Conservation (phyloP, 2,113 vertebrate species). For the Myiagra hebetior region DNA sequence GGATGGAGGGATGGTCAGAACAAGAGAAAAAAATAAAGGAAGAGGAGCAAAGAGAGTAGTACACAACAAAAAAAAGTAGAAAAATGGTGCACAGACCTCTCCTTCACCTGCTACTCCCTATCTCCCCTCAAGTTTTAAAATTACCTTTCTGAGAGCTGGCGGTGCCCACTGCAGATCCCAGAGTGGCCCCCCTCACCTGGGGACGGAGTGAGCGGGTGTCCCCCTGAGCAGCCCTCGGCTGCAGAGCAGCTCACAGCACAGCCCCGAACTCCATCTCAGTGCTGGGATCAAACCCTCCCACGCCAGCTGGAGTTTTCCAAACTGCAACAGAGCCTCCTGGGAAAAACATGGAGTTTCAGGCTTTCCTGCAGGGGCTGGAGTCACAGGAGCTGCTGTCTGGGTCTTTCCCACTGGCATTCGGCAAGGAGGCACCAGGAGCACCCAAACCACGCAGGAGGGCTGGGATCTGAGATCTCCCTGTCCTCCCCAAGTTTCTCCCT, state of each 20-base stretch:
- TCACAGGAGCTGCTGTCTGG: fast-evolving
- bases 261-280: fast-evolving
- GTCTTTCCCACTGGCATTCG: neutral
- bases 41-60: neutral
- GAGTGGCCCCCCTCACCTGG: fast-evolving
- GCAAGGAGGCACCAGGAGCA: neutral
- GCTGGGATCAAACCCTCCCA: neutral
- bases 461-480: neutral
- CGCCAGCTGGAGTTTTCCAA: neutral
- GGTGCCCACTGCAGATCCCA: neutral
- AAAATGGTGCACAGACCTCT: neutral
- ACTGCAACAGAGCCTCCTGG: neutral
- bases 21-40: neutral
- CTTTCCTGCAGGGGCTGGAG: neutral
- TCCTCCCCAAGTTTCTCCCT: neutral
- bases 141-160: neutral
- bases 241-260: neutral
- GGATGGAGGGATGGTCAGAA: neutral
- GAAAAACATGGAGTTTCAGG: neutral
- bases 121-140: neutral
- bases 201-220: fast-evolving
- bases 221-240: neutral
- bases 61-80: neutral
- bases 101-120: neutral
- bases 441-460: fast-evolving